These are phyloP conservation scores for Pseudococcus viburni DNA, from an alignment of 2,888 invertebrate genomes.

Conservation along the genomic window DNA sequence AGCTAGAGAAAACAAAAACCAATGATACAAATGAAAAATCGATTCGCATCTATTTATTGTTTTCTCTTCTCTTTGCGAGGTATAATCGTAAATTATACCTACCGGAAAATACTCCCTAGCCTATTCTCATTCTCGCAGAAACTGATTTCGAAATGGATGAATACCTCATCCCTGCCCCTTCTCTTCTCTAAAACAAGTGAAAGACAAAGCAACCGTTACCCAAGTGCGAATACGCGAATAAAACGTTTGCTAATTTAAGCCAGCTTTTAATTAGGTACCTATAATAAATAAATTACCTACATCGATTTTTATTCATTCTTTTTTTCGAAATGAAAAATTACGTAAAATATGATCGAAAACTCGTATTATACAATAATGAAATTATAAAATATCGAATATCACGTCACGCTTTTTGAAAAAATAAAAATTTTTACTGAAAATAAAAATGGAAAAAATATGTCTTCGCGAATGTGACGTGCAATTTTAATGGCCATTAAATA, in stretches of 20 bases:
- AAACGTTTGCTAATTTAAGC: no score
- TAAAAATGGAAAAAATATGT: constrained; percentile 33
- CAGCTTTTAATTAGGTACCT: no score
- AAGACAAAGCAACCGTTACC: no score
- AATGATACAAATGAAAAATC: constrained; percentile 47
- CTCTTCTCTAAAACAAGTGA: no score
- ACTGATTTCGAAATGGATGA: not conserved
- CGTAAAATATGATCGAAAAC: not conserved
- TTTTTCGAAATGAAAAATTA: not conserved
- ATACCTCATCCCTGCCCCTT: no score
- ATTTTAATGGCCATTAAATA: constrained; percentile 20
- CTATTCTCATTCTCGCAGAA: not conserved
- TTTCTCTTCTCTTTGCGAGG: not conserved
- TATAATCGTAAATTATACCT: constrained; percentile 25
- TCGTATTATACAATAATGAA: not conserved
- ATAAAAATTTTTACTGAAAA: not conserved
- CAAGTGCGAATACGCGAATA: no score
- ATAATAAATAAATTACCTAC: no score
- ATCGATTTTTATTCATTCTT: not conserved
- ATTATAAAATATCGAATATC: not conserved
- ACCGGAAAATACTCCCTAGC: not conserved
- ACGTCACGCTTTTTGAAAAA: not conserved
- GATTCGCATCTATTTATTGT: constrained; percentile 38
- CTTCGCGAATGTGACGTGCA: not conserved
- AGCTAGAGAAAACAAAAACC: constrained; percentile 9